phyloP scores from a whole-genome alignment of 2,113 vertebrate genomes.

The Hystrix cristata region DNA sequence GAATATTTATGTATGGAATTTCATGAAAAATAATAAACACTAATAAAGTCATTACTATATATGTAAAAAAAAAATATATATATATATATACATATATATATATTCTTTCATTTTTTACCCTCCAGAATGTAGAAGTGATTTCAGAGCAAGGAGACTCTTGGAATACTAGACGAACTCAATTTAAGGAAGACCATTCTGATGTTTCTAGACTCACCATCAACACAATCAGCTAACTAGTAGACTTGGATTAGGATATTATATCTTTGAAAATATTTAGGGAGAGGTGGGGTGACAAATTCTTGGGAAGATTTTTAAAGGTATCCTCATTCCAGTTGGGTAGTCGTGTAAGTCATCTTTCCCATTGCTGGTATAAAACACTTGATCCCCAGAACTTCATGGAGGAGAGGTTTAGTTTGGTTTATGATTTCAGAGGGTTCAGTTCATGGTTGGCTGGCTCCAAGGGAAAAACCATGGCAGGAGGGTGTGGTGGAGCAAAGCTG shows the following conservation, averaged over 20 bases:
- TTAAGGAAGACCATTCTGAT: not conserved
- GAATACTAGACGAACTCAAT: not conserved
- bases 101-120: not conserved
- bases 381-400: not conserved
- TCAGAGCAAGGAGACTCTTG: not conserved
- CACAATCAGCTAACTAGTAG: not conserved
- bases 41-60: not conserved
- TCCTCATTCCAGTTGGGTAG: not conserved
- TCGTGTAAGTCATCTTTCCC: not conserved
- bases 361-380: not conserved
- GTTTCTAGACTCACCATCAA: not conserved
- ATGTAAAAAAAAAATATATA: too few relatives aligned
- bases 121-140: not conserved
- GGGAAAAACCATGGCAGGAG: not conserved
- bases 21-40: conserved; percentile 34
- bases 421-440: not conserved
- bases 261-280: conserved; percentile 7
- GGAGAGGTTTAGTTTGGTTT: not conserved
- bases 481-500: not conserved
- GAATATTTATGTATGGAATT: conserved; percentile 42
- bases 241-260: not conserved
- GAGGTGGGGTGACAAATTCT: not conserved
- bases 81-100: too few relatives aligned
- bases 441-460: not conserved
- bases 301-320: not conserved